Conservation (phyloP, 2,888 invertebrate genomes). For the Eulithis prunata region DNA sequence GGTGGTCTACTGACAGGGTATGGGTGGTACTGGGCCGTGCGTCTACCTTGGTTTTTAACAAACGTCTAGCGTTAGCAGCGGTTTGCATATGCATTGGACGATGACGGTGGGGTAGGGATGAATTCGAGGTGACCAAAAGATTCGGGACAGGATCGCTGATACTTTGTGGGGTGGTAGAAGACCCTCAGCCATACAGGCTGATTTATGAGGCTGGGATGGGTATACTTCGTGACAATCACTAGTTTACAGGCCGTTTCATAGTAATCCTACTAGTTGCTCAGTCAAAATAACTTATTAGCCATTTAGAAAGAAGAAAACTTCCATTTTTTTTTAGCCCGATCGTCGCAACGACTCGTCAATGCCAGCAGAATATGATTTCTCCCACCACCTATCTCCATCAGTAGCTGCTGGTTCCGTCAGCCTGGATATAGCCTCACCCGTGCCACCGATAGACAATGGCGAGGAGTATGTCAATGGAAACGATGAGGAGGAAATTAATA, state of each 20-base stretch:
- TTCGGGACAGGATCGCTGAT: conserved; percentile 95
- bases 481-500: conserved; percentile 51
- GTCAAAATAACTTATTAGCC: too few species aligned
- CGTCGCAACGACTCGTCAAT: conserved; percentile 85
- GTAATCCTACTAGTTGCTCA: too few species aligned
- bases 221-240: too few species aligned
- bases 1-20: too few species aligned
- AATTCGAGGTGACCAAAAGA: conserved; percentile 96
- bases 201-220: conserved; percentile 91
- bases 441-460: conserved; percentile 69
- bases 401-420: conserved; percentile 70
- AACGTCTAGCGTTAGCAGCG: too few species aligned
- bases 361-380: conserved; percentile 82
- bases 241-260: too few species aligned
- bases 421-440: conserved; percentile 77
- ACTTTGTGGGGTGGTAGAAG: conserved; percentile 91
- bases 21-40: too few species aligned
- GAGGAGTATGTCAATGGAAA: conserved; percentile 57
- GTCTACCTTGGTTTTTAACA: too few species aligned
- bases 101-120: conserved; percentile 84
- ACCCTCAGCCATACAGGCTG: conserved; percentile 89
- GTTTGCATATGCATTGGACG: too few species aligned
- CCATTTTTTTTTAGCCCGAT: conserved; percentile 68
- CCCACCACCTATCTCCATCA: conserved; percentile 76
- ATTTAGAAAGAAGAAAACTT: too few species aligned